These are phyloP conservation scores for Myodes glareolus DNA, from an alignment of 2,113 vertebrate species.

Conservation along the genomic window DNA sequence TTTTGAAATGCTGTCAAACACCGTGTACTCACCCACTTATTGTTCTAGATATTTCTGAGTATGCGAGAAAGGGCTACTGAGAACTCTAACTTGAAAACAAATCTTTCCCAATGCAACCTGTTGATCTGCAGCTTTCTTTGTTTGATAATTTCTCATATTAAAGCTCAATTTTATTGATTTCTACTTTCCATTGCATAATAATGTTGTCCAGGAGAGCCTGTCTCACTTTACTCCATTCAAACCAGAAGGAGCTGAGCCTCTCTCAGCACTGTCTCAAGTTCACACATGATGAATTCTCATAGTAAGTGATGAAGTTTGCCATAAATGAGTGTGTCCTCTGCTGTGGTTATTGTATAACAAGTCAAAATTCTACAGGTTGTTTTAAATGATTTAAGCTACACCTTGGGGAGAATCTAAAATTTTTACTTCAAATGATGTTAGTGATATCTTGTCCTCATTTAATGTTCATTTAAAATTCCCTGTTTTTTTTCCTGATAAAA, in stretches of 20 bases:
- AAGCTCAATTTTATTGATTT: slow-evolving; percentile 70
- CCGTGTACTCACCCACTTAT: slow-evolving; percentile 57
- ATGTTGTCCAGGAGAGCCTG: slow-evolving; percentile 66
- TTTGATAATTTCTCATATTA: slow-evolving; percentile 65
- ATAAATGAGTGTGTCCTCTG: slow-evolving; percentile 26
- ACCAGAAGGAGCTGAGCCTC: not conserved
- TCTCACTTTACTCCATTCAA: slow-evolving; percentile 61
- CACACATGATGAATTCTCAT: slow-evolving; percentile 58
- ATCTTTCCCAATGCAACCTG: slow-evolving; percentile 36
- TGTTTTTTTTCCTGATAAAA: slow-evolving; percentile 66
- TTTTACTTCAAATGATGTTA: slow-evolving; percentile 63
- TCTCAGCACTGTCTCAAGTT: slow-evolving; percentile 70
- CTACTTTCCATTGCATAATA: slow-evolving; percentile 68
- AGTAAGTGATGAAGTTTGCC: slow-evolving; percentile 51
- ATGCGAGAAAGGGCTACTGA: slow-evolving; percentile 54
- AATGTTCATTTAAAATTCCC: slow-evolving; percentile 71
- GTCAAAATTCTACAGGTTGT: slow-evolving; percentile 65
- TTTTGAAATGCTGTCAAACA: slow-evolving; percentile 64
- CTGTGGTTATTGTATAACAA: slow-evolving; percentile 28
- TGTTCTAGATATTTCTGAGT: slow-evolving; percentile 70
- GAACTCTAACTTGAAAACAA: slow-evolving; percentile 72
- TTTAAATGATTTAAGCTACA: slow-evolving; percentile 76
- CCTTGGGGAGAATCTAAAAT: slow-evolving; percentile 57
- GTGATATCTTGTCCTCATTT: slow-evolving; percentile 15
- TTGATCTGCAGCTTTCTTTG: slow-evolving; percentile 64